phyloP scores from a whole-genome alignment of 2,888 invertebrate genomes.

The Tetramorium bicarinatum region DNA sequence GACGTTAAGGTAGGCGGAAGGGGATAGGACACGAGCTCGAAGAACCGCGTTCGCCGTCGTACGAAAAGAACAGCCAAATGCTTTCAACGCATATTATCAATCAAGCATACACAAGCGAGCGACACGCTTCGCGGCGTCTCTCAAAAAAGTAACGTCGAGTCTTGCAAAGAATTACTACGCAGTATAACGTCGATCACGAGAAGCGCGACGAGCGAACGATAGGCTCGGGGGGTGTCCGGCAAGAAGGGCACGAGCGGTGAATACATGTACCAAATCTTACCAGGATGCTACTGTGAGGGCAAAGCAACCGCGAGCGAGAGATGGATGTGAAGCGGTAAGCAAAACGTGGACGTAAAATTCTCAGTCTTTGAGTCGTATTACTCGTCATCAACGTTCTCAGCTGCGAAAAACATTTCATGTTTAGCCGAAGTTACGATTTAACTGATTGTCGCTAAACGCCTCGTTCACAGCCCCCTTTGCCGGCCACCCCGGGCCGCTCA shows the following conservation, averaged over 20 bases:
- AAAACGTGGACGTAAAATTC: slow-evolving; percentile 42
- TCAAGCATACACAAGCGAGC: slow-evolving; percentile 70
- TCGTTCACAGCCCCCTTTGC: not conserved
- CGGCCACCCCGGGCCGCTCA: slow-evolving; percentile 37
- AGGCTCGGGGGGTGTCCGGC: slow-evolving; percentile 23
- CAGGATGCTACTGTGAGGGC: not conserved
- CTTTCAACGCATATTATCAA: slow-evolving; percentile 63
- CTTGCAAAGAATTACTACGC: slow-evolving; percentile 68
- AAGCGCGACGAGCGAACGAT: slow-evolving; percentile 48
- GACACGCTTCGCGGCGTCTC: slow-evolving; percentile 71
- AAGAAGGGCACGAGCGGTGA: not conserved
- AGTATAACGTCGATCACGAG: slow-evolving; percentile 66
- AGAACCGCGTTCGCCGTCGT: slow-evolving; percentile 74
- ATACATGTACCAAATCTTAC: not conserved
- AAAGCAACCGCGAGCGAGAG: slow-evolving; percentile 8
- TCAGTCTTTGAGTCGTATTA: slow-evolving; percentile 38
- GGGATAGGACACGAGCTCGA: slow-evolving; percentile 67
- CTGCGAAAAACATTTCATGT: slow-evolving; percentile 13
- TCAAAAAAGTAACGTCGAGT: slow-evolving; percentile 69
- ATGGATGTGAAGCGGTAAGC: not conserved
- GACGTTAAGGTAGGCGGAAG: slow-evolving; percentile 28
- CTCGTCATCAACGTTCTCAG: not conserved
- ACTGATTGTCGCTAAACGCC: slow-evolving; percentile 9
- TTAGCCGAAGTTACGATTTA: slow-evolving; percentile 22
- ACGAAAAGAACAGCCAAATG: slow-evolving; percentile 69